Evolutionary conservation across 2,888 invertebrate genomes (phyloP), one percentile per base, ranked within the genome.

Genomic region (Machimus rusticus): DNA sequence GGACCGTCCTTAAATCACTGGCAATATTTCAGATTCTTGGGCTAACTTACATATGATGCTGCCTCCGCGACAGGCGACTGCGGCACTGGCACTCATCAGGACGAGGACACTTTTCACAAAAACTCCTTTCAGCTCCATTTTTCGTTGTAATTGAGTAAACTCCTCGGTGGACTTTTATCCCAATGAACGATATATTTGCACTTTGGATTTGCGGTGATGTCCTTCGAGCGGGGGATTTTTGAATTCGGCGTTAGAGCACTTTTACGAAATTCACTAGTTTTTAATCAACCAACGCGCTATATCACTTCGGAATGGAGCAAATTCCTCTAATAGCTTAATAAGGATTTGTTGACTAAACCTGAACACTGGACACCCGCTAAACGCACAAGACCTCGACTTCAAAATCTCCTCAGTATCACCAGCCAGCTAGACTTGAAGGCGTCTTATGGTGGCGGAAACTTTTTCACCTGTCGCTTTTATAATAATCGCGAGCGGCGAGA

Each of bases 381-480:
- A 77, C 89, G 88, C 90, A 90, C 90, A 89, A 89, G 91, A 90
- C 90, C 89, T 90, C 88, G 90, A 90, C 90, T 91, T 90, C 91
- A 91, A 82, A 34, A 57, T 23, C 66, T 86, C 34, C 74, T 77
- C 34, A 34, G 23, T 86, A 46, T 39, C 77, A 88, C 91, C 91
- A 91, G 90, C 89, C 91, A 91, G 92, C 92, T 92, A 92, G 92
- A 93, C 92, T 91, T 92, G 91, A 92, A 93, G 92, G 92, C 92
- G 92, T 92, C 92, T 92, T 92, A 92, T 93, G 92, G 90, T 91
- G 90, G 90, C 90, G 90, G 90, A 91, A 90, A 90, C 89, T 89
- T 88, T 90, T 91, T 89, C 90, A 90, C 89, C 90, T 89, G 90
- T 89, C 90, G 91, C 90, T 92, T 92, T 91, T 92, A 92, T 92